These are phyloP conservation scores for Danaus melanippus DNA, from an alignment of 1,140 invertebrate species.

Conservation along the genomic window DNA sequence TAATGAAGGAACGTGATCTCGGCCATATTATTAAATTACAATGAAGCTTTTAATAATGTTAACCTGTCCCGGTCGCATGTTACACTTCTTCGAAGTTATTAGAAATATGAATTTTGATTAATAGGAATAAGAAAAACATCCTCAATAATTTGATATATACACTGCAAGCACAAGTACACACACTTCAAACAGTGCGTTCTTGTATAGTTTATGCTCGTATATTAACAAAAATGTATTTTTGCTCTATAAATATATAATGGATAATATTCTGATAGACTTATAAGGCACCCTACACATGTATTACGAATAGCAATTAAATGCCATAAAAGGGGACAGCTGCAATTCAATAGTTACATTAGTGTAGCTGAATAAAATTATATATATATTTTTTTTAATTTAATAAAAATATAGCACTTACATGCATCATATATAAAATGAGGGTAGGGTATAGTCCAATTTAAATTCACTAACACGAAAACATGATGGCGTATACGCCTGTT, in stretches of 20 bases:
- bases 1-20: constrained; percentile 17
- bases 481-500: constrained; percentile 38
- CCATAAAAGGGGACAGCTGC: too few relatives aligned
- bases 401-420: constrained; percentile 47
- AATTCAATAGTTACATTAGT: too few relatives aligned
- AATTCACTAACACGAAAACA: constrained; percentile 47
- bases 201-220: too few relatives aligned
- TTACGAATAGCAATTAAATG: too few relatives aligned
- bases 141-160: too few relatives aligned
- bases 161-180: background rate
- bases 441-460: constrained; percentile 21
- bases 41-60: constrained; percentile 16
- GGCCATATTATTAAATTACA: constrained; percentile 16
- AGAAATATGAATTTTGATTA: constrained; percentile 6
- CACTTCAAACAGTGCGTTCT: too few relatives aligned
- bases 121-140: background rate
- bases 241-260: too few relatives aligned
- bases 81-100: constrained; percentile 14
- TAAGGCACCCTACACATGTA: too few relatives aligned
- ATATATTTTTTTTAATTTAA: background rate
- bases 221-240: too few relatives aligned
- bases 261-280: too few relatives aligned
- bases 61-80: constrained; percentile 5
- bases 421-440: constrained; percentile 50
- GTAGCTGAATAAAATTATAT: too few relatives aligned